Evolutionary conservation across 2,797 vertebrate genomes (phyloP).

Genomic region (Diglossa cyanea): DNA sequence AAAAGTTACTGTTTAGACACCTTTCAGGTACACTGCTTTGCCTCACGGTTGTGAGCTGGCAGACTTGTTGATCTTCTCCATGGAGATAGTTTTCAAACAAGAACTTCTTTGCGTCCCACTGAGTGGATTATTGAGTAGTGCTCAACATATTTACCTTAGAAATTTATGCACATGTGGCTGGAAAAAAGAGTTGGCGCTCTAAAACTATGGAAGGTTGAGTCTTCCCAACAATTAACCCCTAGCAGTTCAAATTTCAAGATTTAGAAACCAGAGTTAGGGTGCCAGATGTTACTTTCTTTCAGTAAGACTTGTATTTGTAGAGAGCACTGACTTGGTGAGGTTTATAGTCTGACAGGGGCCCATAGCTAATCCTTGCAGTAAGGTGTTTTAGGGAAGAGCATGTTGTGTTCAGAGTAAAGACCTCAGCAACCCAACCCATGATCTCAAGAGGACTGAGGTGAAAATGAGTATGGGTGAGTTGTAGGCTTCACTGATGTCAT

Average conservation of each 20-base stretch:
- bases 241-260: background rate
- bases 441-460: background rate
- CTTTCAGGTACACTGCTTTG: background rate
- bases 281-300: background rate
- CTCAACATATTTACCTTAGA: background rate
- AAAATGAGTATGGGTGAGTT: background rate
- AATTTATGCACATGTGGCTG: background rate
- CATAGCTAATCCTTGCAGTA: background rate
- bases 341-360: background rate
- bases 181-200: background rate
- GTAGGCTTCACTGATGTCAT: background rate
- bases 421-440: background rate
- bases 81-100: background rate
- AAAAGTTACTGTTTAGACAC: background rate
- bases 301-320: background rate
- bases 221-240: background rate
- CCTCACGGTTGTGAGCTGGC: background rate
- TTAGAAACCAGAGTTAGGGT: background rate
- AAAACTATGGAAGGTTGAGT: background rate
- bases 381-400: background rate
- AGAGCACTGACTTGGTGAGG: rapidly evolving
- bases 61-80: background rate
- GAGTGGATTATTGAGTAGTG: background rate
- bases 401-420: background rate
- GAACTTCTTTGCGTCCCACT: background rate